Evolutionary conservation across 2,113 vertebrate genomes (phyloP).

Genomic region (Triplophysa siluroides): DNA sequence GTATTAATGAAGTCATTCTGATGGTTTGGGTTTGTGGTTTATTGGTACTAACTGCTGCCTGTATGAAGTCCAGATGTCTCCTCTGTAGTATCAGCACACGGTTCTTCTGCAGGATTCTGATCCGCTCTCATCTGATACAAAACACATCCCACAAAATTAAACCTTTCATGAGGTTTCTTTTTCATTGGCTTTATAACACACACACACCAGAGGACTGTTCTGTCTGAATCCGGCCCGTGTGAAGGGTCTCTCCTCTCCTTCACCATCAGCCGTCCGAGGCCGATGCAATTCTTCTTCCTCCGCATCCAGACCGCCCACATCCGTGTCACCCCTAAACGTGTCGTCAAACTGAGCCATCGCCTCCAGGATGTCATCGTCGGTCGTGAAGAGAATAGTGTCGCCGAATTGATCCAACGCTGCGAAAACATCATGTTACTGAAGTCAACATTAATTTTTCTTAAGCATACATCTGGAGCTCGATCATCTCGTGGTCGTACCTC

Average conservation of each 20-base stretch:
- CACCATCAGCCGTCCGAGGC: slow-evolving; percentile 86
- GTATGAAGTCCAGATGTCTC: slow-evolving; percentile 81
- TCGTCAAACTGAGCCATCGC: slow-evolving; percentile 88
- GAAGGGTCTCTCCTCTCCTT: slow-evolving; percentile 87
- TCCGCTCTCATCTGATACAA: slow-evolving; percentile 59
- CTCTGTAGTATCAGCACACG: slow-evolving; percentile 60
- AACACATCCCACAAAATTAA: slow-evolving; percentile 57
- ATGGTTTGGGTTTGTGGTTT: neutral
- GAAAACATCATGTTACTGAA: neutral
- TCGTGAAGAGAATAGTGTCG: slow-evolving; percentile 95
- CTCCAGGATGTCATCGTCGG: slow-evolving; percentile 92
- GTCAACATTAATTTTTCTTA: neutral
- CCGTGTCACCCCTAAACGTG: slow-evolving; percentile 75
- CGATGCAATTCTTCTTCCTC: slow-evolving; percentile 82
- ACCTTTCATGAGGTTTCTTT: no score
- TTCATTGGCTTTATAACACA: neutral
- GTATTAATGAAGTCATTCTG: neutral
- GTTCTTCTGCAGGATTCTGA: slow-evolving; percentile 42
- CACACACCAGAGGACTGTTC: slow-evolving; percentile 67
- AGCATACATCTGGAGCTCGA: no score
- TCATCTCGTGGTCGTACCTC: slow-evolving; percentile 75
- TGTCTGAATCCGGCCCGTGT: slow-evolving; percentile 83
- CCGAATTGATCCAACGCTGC: slow-evolving; percentile 93
- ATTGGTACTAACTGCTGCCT: slow-evolving; percentile 65
- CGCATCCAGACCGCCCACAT: slow-evolving; percentile 61